A percentile compares a stretch with the other conserved stretches of the same genome.
Conservation (phyloP, 2,797 vertebrate species). For the Psittacula derbiana region DNA sequence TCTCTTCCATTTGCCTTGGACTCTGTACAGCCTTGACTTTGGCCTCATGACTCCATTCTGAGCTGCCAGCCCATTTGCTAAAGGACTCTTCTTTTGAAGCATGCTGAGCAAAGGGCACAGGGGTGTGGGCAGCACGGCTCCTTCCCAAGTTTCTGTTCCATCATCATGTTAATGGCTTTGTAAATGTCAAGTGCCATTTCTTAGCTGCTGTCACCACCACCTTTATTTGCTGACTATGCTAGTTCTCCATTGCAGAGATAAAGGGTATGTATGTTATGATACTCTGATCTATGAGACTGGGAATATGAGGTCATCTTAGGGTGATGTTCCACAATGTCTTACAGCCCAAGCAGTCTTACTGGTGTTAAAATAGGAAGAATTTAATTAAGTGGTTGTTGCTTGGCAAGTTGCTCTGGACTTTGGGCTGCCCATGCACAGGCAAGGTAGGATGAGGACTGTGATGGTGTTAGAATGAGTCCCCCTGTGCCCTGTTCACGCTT, state of each 20-base stretch:
- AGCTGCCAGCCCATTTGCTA: constrained; percentile 23
- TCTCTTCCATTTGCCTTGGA: constrained; percentile 47
- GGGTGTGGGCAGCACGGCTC: constrained; percentile 7
- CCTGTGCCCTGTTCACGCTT: background rate
- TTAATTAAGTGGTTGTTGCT: background rate
- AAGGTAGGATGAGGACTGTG: background rate
- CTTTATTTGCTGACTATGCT: constrained; percentile 39
- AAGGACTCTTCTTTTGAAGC: constrained; percentile 44
- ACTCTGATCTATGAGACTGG: background rate
- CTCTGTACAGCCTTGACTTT: constrained; percentile 54
- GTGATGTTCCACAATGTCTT: background rate
- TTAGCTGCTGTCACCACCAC: constrained; percentile 30
- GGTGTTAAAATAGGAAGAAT: background rate
- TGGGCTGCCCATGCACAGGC: background rate
- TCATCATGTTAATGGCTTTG: constrained; percentile 23
- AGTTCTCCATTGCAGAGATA: constrained; percentile 19
- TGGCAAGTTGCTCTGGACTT: background rate
- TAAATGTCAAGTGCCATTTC: constrained; percentile 41
- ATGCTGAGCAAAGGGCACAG: constrained; percentile 1
- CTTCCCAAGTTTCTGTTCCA: background rate
- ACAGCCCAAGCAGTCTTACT: background rate
- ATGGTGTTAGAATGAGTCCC: background rate
- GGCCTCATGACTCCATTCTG: background rate
- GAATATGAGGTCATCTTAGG: background rate
- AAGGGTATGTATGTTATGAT: background rate